Evolutionary conservation across 1,140 invertebrate genomes (phyloP).

Genomic region (Daktulosphaira vitifoliae): DNA sequence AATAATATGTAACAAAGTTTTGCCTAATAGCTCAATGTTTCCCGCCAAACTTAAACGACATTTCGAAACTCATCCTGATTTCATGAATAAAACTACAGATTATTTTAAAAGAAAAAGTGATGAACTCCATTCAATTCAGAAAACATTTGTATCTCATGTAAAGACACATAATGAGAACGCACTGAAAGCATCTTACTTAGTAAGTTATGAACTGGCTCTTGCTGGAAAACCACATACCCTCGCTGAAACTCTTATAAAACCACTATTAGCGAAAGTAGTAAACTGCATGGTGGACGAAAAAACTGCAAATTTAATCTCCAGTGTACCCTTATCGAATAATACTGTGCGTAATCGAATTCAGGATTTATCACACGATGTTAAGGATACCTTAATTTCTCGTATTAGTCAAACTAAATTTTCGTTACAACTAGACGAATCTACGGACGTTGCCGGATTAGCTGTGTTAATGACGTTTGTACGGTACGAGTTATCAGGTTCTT

Average conservation of each 20-base stretch:
- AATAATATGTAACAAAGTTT: slow-evolving; percentile 38
- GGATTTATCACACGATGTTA: slow-evolving; percentile 3
- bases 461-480: slow-evolving; percentile 26
- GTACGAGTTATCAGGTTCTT: not conserved
- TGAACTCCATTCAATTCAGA: slow-evolving; percentile 38
- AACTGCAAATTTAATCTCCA: slow-evolving; percentile 9
- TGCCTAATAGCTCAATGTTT: slow-evolving; percentile 31
- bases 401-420: slow-evolving; percentile 26
- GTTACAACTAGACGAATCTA: slow-evolving; percentile 35
- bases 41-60: slow-evolving; percentile 38
- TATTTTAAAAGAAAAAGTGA: slow-evolving; percentile 38
- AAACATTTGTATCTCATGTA: slow-evolving; percentile 28
- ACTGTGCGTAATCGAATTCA: slow-evolving; percentile 3
- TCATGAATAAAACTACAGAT: slow-evolving; percentile 35
- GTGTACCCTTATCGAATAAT: slow-evolving; percentile 33
- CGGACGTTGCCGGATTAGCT: slow-evolving; percentile 26
- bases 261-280: not conserved
- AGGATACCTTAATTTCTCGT: not conserved
- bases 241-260: slow-evolving; percentile 13
- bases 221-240: slow-evolving; percentile 15
- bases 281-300: slow-evolving; percentile 7
- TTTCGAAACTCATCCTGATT: slow-evolving; percentile 37
- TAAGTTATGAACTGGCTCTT: slow-evolving; percentile 3
- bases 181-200: slow-evolving; percentile 36
- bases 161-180: slow-evolving; percentile 35